Evolutionary conservation across 2,113 vertebrate species (phyloP).

Genomic region (Aix galericulata): DNA sequence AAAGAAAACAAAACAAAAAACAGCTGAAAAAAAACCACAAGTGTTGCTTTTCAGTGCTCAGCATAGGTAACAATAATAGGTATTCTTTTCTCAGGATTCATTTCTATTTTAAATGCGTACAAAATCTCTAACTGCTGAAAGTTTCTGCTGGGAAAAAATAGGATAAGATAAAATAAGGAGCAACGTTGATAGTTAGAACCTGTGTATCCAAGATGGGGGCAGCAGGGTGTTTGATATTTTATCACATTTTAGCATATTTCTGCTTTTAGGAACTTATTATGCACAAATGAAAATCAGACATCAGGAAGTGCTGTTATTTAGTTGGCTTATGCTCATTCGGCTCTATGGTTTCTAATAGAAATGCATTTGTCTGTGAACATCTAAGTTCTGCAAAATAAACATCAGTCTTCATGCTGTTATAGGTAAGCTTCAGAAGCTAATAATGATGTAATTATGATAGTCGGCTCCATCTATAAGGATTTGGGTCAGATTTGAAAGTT

Average conservation of each 20-base stretch:
- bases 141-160: not conserved
- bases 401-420: not conserved
- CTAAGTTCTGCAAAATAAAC: not conserved
- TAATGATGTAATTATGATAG: not conserved
- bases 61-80: not conserved
- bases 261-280: not conserved
- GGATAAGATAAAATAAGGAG: not conserved
- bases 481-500: not conserved
- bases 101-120: not conserved
- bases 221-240: not conserved
- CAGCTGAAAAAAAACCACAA: not conserved
- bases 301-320: not conserved
- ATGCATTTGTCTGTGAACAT: not conserved
- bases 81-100: not conserved
- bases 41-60: not conserved
- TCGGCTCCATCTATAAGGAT: not conserved
- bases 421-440: not conserved
- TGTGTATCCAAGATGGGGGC: not conserved
- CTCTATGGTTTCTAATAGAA: not conserved
- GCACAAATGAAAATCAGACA: not conserved
- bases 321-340: not conserved
- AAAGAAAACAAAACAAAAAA: too few relatives aligned
- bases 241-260: not conserved
- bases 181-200: not conserved
- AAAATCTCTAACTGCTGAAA: not conserved